A percentile compares a stretch with the other conserved stretches of the same genome.
Evolutionary conservation across 2,113 vertebrate genomes (phyloP).

Genomic region (Setophaga petechia): DNA sequence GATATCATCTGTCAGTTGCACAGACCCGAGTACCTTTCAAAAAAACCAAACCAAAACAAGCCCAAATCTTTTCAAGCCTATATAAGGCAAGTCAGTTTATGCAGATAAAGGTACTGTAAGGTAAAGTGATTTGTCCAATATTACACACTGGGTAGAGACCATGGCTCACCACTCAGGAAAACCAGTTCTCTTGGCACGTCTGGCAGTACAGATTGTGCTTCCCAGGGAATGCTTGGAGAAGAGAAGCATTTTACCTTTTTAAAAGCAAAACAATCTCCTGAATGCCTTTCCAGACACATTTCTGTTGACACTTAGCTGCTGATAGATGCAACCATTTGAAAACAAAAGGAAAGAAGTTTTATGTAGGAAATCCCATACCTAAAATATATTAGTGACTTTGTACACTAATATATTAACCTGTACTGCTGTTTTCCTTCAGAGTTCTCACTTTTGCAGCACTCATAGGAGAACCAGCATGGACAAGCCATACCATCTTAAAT

Average conservation of each 20-base stretch:
- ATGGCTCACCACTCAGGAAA: not conserved
- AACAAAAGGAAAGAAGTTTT: not conserved
- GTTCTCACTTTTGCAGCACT: not conserved
- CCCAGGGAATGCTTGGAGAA: not conserved
- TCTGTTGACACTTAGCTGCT: not conserved
- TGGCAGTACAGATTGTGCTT: conserved; percentile 32
- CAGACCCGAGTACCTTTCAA: not conserved
- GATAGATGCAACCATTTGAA: not conserved
- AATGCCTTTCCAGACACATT: not conserved
- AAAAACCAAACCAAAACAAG: not conserved
- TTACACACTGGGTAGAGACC: not conserved
- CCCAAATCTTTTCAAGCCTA: not conserved
- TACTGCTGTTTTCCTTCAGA: not conserved
- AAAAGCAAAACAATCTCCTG: not conserved
- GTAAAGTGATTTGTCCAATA: conserved; percentile 4
- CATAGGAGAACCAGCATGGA: not conserved
- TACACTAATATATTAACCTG: not conserved
- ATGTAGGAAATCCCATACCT: not conserved
- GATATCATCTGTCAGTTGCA: conserved; percentile 2
- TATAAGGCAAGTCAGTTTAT: not conserved
- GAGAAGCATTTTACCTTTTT: not conserved
- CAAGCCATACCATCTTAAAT: not conserved
- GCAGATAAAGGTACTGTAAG: not conserved
- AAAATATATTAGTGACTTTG: not conserved
- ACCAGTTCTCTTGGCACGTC: not conserved